Evolutionary conservation across 2,888 invertebrate species (phyloP).

Genomic region (Tupiocoris notatus): DNA sequence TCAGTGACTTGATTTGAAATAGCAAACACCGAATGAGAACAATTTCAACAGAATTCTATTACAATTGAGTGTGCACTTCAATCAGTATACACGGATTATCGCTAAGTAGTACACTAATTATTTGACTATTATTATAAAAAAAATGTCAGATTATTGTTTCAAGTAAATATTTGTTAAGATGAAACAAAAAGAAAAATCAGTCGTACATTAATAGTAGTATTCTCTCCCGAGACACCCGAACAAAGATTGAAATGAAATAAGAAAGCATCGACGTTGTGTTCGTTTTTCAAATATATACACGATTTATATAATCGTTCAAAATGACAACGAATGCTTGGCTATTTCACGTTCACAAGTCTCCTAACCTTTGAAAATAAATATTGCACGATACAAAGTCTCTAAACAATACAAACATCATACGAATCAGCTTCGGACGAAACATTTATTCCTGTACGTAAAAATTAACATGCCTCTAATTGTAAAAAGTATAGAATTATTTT

Average conservation of each 20-base stretch:
- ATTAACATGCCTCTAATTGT: no score
- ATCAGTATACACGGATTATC: not conserved
- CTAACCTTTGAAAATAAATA: slow-evolving; percentile 24
- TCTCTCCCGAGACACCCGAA: slow-evolving; percentile 18
- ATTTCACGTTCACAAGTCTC: slow-evolving; percentile 9
- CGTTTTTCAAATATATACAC: not conserved
- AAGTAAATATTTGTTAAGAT: slow-evolving; percentile 6
- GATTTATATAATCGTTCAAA: not conserved
- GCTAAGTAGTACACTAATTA: slow-evolving; percentile 6
- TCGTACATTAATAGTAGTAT: slow-evolving; percentile 31
- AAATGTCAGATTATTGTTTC: not conserved
- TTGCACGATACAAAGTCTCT: slow-evolving; percentile 16
- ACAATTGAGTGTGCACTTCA: not conserved
- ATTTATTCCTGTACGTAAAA: not conserved
- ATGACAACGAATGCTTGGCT: slow-evolving; percentile 11
- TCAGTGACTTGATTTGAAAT: no score
- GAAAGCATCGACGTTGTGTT: slow-evolving; percentile 5
- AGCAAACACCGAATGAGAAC: no score
- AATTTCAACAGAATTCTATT: no score
- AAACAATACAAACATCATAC: not conserved
- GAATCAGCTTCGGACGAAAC: not conserved
- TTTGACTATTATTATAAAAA: slow-evolving; percentile 8
- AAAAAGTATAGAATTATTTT: no score
- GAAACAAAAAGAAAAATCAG: slow-evolving; percentile 19
- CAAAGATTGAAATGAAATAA: slow-evolving; percentile 8